A percentile compares a stretch with the other conserved stretches of the same genome.
phyloP scores from a whole-genome alignment of 2,888 invertebrate genomes.

The Agrochola macilenta region DNA sequence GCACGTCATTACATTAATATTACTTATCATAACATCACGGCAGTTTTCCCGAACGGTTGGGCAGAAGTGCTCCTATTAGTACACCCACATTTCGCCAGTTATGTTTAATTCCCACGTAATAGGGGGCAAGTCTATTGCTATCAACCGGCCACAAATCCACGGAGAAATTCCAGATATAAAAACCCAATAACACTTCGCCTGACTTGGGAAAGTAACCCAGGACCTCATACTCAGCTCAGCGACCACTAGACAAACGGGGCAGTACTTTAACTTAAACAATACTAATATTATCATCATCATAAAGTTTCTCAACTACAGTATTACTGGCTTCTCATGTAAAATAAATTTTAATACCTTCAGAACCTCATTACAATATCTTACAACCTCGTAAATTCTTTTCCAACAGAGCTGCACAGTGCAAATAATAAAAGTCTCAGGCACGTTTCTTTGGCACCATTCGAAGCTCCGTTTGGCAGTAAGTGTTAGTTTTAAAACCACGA shows the following conservation, averaged over 20 bases:
- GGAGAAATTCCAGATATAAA: background rate
- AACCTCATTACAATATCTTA: constrained; percentile 25
- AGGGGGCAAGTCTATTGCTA: background rate
- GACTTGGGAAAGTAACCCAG: background rate
- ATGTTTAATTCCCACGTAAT: background rate
- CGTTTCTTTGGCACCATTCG: constrained; percentile 48
- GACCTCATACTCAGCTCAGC: background rate
- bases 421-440: constrained; percentile 53
- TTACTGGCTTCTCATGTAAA: background rate
- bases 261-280: background rate
- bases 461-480: constrained; percentile 50
- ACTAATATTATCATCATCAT: background rate
- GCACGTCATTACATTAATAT: background rate
- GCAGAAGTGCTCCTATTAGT: background rate
- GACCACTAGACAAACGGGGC: background rate
- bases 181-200: background rate
- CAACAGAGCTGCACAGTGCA: constrained; percentile 13
- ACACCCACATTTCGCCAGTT: background rate
- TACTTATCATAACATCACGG: background rate
- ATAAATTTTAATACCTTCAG: constrained; percentile 2
- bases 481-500: constrained; percentile 56
- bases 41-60: background rate
- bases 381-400: constrained; percentile 31
- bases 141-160: background rate
- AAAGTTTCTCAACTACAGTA: background rate